phyloP scores from a whole-genome alignment of 1,140 invertebrate species.

The Babylonia areolata region DNA sequence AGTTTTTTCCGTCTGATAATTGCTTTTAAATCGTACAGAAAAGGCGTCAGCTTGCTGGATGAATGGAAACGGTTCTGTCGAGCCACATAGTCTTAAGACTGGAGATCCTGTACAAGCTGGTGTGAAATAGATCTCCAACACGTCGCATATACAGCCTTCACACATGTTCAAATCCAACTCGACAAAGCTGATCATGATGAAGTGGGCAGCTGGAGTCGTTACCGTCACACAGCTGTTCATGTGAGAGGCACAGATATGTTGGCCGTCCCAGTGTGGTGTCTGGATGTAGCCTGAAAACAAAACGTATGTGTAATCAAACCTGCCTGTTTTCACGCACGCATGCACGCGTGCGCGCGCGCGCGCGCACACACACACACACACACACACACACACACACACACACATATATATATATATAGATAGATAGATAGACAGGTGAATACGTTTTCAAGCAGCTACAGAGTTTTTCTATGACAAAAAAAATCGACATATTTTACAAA shows the following conservation, averaged over 20 bases:
- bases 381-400: no score
- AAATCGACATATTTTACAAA: no score
- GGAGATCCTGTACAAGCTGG: neutral
- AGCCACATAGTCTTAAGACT: neutral
- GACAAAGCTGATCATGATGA: constrained; percentile 3
- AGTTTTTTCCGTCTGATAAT: neutral
- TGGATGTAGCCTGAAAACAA: neutral
- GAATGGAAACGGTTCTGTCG: neutral
- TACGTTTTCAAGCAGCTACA: no score
- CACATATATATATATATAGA: no score
- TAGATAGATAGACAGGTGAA: no score
- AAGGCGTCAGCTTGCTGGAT: neutral
- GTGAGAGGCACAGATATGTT: neutral
- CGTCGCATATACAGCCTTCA: neutral
- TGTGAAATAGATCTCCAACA: neutral
- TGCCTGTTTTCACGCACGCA: no score
- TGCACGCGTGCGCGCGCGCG: no score
- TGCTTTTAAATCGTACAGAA: neutral
- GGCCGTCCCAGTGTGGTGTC: neutral
- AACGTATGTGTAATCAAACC: no score
- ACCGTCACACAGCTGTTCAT: neutral
- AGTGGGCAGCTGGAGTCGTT: neutral
- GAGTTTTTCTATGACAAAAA: no score
- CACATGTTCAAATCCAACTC: neutral
- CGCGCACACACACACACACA: no score